phyloP scores from a whole-genome alignment of 2,797 vertebrate genomes.

The Emys orbicularis region DNA sequence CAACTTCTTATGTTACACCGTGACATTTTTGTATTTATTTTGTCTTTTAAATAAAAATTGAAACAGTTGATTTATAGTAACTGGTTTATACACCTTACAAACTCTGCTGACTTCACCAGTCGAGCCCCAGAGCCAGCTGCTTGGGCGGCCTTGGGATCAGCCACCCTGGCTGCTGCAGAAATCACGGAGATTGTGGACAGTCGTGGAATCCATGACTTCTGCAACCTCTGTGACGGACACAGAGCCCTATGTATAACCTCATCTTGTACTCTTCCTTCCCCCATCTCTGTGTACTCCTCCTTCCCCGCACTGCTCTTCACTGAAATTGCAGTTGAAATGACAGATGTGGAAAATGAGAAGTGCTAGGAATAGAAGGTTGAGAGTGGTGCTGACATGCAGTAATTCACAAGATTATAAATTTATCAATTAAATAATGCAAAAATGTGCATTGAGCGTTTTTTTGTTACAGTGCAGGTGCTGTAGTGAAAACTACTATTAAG shows the following conservation, averaged over 20 bases:
- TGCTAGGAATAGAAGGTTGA: neutral
- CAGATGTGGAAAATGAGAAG: neutral
- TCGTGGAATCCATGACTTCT: too few species aligned
- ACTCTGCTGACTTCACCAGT: neutral
- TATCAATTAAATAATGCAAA: neutral
- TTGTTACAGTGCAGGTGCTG: neutral
- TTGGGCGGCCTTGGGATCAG: too few species aligned
- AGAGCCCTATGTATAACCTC: too few species aligned
- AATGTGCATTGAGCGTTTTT: neutral
- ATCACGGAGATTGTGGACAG: too few species aligned
- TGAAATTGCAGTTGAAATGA: neutral
- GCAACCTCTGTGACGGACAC: too few species aligned
- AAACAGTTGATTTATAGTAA: neutral
- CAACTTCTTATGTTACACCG: fast-evolving
- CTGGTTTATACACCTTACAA: neutral
- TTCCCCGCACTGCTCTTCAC: neutral
- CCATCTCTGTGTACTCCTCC: fast-evolving
- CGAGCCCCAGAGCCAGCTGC: neutral
- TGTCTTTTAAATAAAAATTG: neutral
- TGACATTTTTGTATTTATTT: neutral
- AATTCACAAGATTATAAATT: fast-evolving
- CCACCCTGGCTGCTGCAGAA: too few species aligned
- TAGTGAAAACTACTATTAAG: neutral
- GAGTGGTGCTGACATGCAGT: neutral
- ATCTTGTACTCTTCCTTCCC: too few species aligned